Evolutionary conservation across 2,888 invertebrate species (phyloP).

Genomic region (Melanostoma scalare): DNA sequence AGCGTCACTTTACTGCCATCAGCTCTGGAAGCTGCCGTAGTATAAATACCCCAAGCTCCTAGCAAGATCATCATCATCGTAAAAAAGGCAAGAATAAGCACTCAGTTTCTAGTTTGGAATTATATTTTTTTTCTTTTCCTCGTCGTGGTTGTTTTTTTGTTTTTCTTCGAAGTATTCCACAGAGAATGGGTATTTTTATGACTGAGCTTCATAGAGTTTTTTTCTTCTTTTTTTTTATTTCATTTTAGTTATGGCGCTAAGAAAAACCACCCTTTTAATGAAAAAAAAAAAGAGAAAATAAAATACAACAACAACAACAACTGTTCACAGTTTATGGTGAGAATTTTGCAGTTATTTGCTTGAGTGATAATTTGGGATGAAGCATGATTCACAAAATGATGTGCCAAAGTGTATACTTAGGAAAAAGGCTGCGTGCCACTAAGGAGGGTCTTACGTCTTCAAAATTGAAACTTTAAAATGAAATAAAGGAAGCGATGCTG

Average conservation of each 20-base stretch:
- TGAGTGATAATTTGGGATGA: slow-evolving; percentile 70
- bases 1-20: slow-evolving; percentile 29
- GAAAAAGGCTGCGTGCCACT: slow-evolving; percentile 17
- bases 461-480: slow-evolving; percentile 46
- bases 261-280: slow-evolving; percentile 48
- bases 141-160: background rate
- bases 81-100: slow-evolving; percentile 45
- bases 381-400: slow-evolving; percentile 64
- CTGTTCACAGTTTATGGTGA: slow-evolving; percentile 47
- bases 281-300: slow-evolving; percentile 4
- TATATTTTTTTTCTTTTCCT: slow-evolving; percentile 8
- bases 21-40: slow-evolving; percentile 3
- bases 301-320: slow-evolving; percentile 27
- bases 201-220: slow-evolving; percentile 52
- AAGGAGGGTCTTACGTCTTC: slow-evolving; percentile 21
- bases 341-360: slow-evolving; percentile 65
- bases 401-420: slow-evolving; percentile 50
- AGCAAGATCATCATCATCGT: slow-evolving; percentile 29
- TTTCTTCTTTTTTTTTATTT: background rate
- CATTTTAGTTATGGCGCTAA: slow-evolving; percentile 43
- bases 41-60: background rate
- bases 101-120: slow-evolving; percentile 38
- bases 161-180: slow-evolving; percentile 36
- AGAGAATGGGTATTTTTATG: slow-evolving; percentile 62
- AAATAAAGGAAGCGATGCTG: background rate